Base-by-base conservation (phyloP, 2,888 invertebrate species). In the Acrobasis suavella region DNA sequence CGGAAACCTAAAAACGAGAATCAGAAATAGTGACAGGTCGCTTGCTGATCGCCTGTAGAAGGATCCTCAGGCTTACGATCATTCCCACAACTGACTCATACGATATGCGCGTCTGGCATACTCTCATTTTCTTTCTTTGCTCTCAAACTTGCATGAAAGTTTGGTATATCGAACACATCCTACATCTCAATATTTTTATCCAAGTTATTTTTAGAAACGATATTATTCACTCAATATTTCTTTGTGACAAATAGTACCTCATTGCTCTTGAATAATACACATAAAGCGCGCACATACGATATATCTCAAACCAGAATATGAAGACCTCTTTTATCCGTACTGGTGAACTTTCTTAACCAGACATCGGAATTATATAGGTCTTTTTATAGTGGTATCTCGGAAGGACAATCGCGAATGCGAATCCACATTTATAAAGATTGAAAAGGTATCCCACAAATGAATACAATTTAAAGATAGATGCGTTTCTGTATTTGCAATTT, bases 381-480 rank as follows among this genome's bases (percentile, higher is more conserved):
- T 39, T 17, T 60, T 39, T 50, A 78, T 58, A 70, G 63, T 79
- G 79, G 88, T 70, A 66, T 62, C 60, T 66, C 56, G 67, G 62
- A 66, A 65, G 69, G 69, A 76, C 76, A 78, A 86, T 84, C 77
- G 69, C 67, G 72, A 73, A 76, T 78, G 76, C 78, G 81, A 82
- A 80, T 79, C 77, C 83, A 73, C 86, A 89, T 91, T 89, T 91
- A 86, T 92, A 91, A 83, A 87, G 91, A 90, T 91, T 87, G 81
- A 70, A 77, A 89, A 85, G 81, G 82, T 83, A 89, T 91, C 86
- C 83, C 78, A 67, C 77, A 86, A 91, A 91, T 90, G 91, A 90
- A 86, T 83, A 87, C 90, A 91, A 92, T 92, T 90, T 90, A 82
- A 84, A 88, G 86, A 89, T 80, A 84, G 85, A 91, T 91, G 86